Conservation (phyloP, 2,888 invertebrate genomes). For the Caenorhabditis afra region DNA sequence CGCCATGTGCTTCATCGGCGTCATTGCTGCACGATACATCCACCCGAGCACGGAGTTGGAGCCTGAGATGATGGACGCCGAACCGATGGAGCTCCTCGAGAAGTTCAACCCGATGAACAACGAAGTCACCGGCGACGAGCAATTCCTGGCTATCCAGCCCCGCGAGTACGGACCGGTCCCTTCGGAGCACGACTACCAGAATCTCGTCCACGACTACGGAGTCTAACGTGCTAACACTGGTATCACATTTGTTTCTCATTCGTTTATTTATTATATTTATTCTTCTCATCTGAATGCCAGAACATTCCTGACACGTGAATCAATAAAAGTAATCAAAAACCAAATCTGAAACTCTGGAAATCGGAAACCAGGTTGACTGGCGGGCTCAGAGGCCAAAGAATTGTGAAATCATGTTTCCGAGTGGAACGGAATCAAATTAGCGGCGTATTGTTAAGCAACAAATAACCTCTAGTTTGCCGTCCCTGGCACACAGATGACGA, state of each 20-base stretch:
- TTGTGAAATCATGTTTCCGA: conserved; percentile 39
- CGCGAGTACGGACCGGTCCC: conserved; percentile 24
- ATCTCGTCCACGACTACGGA: neutral
- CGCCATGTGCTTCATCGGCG: too few relatives aligned
- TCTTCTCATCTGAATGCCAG: neutral
- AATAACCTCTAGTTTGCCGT: neutral
- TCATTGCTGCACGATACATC: too few relatives aligned
- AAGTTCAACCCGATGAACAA: neutral
- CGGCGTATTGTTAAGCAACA: conserved; percentile 30
- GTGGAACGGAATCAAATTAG: conserved; percentile 18
- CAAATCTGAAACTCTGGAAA: conserved; percentile 1
- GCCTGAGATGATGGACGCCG: neutral
- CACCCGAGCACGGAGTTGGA: too few relatives aligned
- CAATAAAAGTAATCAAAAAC: conserved; percentile 36
- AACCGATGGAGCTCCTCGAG: conserved; percentile 12
- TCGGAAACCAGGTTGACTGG: too few relatives aligned
- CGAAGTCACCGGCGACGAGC: conserved; percentile 38
- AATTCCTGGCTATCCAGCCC: conserved; percentile 17
- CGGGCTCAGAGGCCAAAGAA: too few relatives aligned
- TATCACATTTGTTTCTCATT: conserved; percentile 1
- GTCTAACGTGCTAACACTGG: neutral
- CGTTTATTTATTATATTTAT: neutral
- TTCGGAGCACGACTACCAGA: conserved; percentile 38
- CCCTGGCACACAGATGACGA: neutral
- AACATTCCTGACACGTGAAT: neutral